Evolutionary conservation across 2,113 vertebrate species (phyloP).

Genomic region (Corydoras maculifer): DNA sequence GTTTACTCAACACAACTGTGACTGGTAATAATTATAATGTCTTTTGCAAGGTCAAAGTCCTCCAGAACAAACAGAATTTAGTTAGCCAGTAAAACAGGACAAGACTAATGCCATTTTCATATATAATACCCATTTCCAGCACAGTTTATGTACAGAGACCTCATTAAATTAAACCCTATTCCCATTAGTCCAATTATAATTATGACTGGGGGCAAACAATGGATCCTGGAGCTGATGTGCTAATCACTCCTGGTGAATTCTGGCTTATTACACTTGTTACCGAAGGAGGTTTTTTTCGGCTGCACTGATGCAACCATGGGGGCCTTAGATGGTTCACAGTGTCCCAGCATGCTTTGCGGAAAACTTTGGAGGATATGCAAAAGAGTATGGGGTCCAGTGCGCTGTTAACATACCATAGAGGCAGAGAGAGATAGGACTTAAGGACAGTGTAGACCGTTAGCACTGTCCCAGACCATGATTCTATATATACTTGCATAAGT

Average conservation of each 20-base stretch:
- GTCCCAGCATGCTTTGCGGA: conserved; percentile 64
- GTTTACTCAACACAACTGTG: no score
- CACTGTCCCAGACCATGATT: conserved; percentile 60
- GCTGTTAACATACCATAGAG: conserved; percentile 69
- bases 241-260: conserved; percentile 16
- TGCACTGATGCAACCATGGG: conserved; percentile 31
- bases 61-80: no score
- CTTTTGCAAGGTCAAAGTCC: no score
- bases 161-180: not conserved
- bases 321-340: conserved; percentile 50
- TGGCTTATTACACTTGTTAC: conserved; percentile 12
- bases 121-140: not conserved
- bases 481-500: conserved; percentile 67
- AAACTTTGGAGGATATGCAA: conserved; percentile 67
- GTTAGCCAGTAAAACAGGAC: no score
- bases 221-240: conserved; percentile 6
- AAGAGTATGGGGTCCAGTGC: conserved; percentile 69
- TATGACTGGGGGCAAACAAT: not conserved
- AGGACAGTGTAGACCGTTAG: conserved; percentile 61
- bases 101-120: no score
- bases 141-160: not conserved
- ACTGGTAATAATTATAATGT: no score
- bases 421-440: conserved; percentile 66
- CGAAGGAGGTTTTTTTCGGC: not conserved
- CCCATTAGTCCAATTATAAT: not conserved